These are phyloP conservation scores for Euthynnus affinis DNA, from an alignment of 2,797 vertebrate species.

Conservation along the genomic window DNA sequence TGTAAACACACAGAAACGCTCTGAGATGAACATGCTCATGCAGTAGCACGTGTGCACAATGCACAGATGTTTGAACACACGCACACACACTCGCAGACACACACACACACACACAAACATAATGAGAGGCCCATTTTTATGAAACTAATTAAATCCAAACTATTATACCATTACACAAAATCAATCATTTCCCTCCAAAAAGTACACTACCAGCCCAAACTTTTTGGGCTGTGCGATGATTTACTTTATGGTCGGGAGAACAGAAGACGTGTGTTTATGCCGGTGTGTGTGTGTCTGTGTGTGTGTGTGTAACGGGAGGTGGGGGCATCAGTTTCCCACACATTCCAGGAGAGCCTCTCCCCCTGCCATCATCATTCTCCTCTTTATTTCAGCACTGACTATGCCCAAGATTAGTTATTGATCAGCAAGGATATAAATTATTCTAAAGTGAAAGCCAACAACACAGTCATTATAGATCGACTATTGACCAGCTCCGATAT, in stretches of 20 bases:
- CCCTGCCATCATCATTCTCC: slow-evolving; percentile 82
- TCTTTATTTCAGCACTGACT: slow-evolving; percentile 87
- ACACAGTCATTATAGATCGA: slow-evolving; percentile 84
- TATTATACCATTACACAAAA: slow-evolving; percentile 16
- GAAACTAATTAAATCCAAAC: slow-evolving; percentile 27
- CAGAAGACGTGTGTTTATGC: slow-evolving; percentile 17
- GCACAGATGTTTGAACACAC: neutral
- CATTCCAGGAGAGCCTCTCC: slow-evolving; percentile 72
- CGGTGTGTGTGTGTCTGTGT: slow-evolving; percentile 18
- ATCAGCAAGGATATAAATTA: slow-evolving; percentile 87
- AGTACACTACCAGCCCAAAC: slow-evolving; percentile 29
- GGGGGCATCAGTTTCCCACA: slow-evolving; percentile 67
- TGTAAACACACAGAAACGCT: neutral
- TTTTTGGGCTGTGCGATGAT: slow-evolving; percentile 41
- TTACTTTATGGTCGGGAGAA: slow-evolving; percentile 22
- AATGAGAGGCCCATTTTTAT: neutral
- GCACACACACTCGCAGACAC: neutral
- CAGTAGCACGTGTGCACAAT: neutral
- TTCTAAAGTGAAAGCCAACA: slow-evolving; percentile 87
- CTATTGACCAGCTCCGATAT: slow-evolving; percentile 81
- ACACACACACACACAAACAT: neutral
- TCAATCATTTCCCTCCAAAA: slow-evolving; percentile 26
- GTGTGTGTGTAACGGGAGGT: slow-evolving; percentile 22
- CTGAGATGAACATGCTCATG: neutral
- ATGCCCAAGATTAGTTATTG: slow-evolving; percentile 88